Evolutionary conservation across 2,888 invertebrate species (phyloP).

Genomic region (Linyphia triangularis): DNA sequence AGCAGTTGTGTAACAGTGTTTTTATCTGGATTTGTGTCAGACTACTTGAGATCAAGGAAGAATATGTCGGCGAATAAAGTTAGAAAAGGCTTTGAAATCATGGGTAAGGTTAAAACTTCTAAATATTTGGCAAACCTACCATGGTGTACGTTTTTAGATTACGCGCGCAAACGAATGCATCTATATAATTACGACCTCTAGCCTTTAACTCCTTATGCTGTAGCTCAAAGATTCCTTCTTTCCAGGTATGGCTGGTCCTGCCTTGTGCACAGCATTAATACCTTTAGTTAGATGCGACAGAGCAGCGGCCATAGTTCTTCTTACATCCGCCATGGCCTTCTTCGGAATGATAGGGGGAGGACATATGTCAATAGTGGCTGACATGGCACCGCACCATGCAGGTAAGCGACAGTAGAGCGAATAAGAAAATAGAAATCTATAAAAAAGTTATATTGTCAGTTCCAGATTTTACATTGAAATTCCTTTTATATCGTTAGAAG

Average conservation of each 20-base stretch:
- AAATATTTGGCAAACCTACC: neutral
- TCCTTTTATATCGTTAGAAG: too few species aligned
- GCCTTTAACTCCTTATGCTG: neutral
- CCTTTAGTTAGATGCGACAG: slow-evolving; percentile 44
- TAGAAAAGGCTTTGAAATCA: slow-evolving; percentile 58
- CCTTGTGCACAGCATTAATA: slow-evolving; percentile 49
- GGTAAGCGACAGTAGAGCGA: too few species aligned
- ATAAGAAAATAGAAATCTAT: too few species aligned
- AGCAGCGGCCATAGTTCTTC: slow-evolving; percentile 27
- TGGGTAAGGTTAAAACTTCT: slow-evolving; percentile 52
- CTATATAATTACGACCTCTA: neutral
- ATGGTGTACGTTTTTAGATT: neutral
- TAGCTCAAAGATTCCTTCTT: neutral
- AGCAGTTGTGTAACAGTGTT: slow-evolving; percentile 58
- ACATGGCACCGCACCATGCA: slow-evolving; percentile 65
- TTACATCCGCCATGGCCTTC: slow-evolving; percentile 53
- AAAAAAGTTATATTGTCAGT: too few species aligned
- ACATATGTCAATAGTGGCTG: slow-evolving; percentile 42
- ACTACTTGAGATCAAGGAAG: slow-evolving; percentile 55
- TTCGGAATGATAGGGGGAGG: slow-evolving; percentile 60
- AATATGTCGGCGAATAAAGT: slow-evolving; percentile 43
- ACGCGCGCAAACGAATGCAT: neutral
- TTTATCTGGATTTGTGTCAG: slow-evolving; percentile 45
- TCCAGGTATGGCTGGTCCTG: slow-evolving; percentile 68
- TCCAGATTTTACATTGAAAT: too few species aligned